phyloP scores from a whole-genome alignment of 1,140 invertebrate species.

The Pissodes strobi region DNA sequence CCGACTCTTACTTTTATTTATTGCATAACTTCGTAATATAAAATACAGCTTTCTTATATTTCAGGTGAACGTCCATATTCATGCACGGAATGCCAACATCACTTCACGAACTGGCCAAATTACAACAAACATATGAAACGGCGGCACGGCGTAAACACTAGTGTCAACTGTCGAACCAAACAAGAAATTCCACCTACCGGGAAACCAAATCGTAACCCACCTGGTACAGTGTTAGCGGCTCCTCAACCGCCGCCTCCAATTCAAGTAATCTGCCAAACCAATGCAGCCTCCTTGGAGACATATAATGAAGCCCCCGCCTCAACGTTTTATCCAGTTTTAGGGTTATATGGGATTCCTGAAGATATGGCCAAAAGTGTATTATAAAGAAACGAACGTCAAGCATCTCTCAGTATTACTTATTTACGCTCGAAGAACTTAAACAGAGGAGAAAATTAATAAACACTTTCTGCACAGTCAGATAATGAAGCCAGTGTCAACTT shows the following conservation, averaged over 20 bases:
- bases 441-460: too few relatives aligned
- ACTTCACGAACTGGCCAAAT: conserved; percentile 78
- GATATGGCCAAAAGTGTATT: conserved; percentile 37
- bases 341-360: conserved; percentile 50
- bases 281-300: conserved; percentile 26
- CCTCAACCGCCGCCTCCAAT: conserved; percentile 37
- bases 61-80: conserved; percentile 62
- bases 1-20: too few relatives aligned
- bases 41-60: not conserved
- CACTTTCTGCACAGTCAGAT: too few relatives aligned
- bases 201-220: conserved; percentile 54
- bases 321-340: conserved; percentile 49
- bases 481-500: too few relatives aligned
- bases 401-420: too few relatives aligned
- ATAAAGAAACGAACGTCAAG: too few relatives aligned
- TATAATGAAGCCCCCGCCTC: conserved; percentile 32
- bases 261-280: conserved; percentile 8
- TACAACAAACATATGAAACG: conserved; percentile 79
- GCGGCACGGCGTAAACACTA: conserved; percentile 65
- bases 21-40: not conserved
- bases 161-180: conserved; percentile 51
- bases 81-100: conserved; percentile 65
- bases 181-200: conserved; percentile 54
- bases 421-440: too few relatives aligned
- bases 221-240: conserved; percentile 51